Base-by-base conservation (phyloP, 2,113 vertebrate species). In the Rhinoderma darwinii region DNA sequence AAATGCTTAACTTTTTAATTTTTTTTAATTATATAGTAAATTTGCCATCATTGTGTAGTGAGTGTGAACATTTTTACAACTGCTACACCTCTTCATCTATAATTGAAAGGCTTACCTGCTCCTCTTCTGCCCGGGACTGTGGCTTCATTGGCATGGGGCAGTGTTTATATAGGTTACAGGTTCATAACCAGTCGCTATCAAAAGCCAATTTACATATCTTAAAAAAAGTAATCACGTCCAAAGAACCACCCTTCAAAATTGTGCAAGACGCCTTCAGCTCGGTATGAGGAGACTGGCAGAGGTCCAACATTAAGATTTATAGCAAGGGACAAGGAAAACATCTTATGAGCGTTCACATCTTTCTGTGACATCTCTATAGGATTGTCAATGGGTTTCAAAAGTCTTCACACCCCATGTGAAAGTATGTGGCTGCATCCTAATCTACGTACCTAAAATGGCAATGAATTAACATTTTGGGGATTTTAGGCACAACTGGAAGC, bases 261-360 rank as follows among this genome's bases (percentile, higher is more conserved):
- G 47, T 51, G 75, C 17, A 78, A 78, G 47, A 54, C 30, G 11
- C 30, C 32, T 22, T 37, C 8, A 78, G 17, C 47, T 94, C 95
- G 96, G 81, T 95, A 89, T 0, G 92, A 96, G 47, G 91, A 92
- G 87, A 97, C 88, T 0, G 78, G 7, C 3, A 97, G 89, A 4
- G 22, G 10, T n/a, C 37, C 77, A 80, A 59, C 50, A 5, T 80
- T 2, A 54, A n/a, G 44, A 32, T 78, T 32, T 30, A 78, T 50
- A 27, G 47, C 17, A 68, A 5, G 32, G 25, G 37, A 73, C 44
- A 51, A 20, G 75, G 30, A 51, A 30, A 50, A 27, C 4, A 30
- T 32, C 27, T 32, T 20, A 51, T 30, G 20, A 76, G 20, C 18
- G 22, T 78, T 51, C 30, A 54, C 8, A 32, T 30, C 25, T 35